Percentiles rank a stretch among this genome's conserved stretches.
phyloP scores from a whole-genome alignment of 2,888 invertebrate genomes.

The Didymodactylos carnosus region DNA sequence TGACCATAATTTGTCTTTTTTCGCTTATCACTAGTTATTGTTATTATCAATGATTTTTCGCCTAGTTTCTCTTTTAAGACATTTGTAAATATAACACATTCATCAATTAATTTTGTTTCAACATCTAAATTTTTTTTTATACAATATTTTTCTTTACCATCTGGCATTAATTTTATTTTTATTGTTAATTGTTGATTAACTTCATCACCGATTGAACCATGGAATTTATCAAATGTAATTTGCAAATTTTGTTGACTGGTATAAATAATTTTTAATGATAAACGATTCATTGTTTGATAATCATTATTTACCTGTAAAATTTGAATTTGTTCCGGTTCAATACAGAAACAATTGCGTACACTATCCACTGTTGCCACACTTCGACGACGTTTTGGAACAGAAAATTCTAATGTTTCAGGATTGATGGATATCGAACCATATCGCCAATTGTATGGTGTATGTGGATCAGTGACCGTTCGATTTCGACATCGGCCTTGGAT shows the following conservation, averaged over 20 bases:
- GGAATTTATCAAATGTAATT: too few relatives aligned
- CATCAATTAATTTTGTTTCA: not conserved
- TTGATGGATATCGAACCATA: not conserved
- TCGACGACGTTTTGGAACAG: not conserved
- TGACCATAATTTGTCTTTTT: not conserved
- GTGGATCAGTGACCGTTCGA: not conserved
- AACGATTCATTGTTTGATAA: not conserved
- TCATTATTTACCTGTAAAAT: not conserved
- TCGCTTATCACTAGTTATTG: not conserved
- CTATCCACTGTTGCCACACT: not conserved
- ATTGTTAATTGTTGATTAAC: not conserved
- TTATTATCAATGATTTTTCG: not conserved
- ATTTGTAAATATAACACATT: not conserved
- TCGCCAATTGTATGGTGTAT: not conserved
- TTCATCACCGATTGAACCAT: too few relatives aligned
- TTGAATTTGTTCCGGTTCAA: not conserved
- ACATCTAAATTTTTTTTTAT: not conserved
- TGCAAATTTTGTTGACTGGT: too few relatives aligned
- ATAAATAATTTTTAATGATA: not conserved
- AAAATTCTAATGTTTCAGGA: not conserved
- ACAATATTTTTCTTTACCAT: not conserved
- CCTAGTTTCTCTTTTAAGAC: not conserved
- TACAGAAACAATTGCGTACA: too few relatives aligned
- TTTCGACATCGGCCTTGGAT: too few relatives aligned
- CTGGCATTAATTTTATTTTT: not conserved